Percentiles rank a stretch among this genome's conserved stretches.
phyloP scores from a whole-genome alignment of 2,888 invertebrate species.

The Harpalus rubripes region DNA sequence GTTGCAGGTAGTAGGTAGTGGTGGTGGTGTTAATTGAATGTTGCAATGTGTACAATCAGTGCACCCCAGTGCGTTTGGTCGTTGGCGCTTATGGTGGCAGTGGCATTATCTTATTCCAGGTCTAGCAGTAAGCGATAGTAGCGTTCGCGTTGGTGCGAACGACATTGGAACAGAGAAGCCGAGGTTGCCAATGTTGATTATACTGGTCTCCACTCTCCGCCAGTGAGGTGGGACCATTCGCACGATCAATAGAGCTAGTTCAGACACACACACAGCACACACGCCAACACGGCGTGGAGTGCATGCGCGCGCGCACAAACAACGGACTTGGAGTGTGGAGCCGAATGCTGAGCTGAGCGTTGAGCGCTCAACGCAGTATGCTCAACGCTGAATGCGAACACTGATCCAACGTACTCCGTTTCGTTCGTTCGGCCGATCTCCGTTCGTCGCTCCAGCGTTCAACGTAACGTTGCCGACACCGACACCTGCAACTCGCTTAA shows the following conservation, averaged over 20 bases:
- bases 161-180: slow-evolving; percentile 52
- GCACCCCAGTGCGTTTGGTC: not conserved
- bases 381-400: slow-evolving; percentile 1
- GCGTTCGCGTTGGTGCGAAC: slow-evolving; percentile 52
- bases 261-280: slow-evolving; percentile 46
- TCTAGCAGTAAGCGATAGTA: slow-evolving; percentile 48
- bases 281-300: slow-evolving; percentile 37
- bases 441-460: no score
- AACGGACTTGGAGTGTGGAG: slow-evolving; percentile 25
- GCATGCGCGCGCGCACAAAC: slow-evolving; percentile 53
- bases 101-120: slow-evolving; percentile 48
- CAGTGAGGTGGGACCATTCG: slow-evolving; percentile 53
- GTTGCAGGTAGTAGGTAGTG: not conserved
- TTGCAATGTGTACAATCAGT: not conserved
- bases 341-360: slow-evolving; percentile 9
- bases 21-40: not conserved
- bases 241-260: slow-evolving; percentile 55
- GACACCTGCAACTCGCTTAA: slow-evolving; percentile 27
- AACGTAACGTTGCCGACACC: no score
- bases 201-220: slow-evolving; percentile 52
- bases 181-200: slow-evolving; percentile 55
- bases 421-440: no score
- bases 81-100: slow-evolving; percentile 39
- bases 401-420: no score
- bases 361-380: not conserved